Conservation (phyloP, 1,140 invertebrate species). For the Micrasema longulum region DNA sequence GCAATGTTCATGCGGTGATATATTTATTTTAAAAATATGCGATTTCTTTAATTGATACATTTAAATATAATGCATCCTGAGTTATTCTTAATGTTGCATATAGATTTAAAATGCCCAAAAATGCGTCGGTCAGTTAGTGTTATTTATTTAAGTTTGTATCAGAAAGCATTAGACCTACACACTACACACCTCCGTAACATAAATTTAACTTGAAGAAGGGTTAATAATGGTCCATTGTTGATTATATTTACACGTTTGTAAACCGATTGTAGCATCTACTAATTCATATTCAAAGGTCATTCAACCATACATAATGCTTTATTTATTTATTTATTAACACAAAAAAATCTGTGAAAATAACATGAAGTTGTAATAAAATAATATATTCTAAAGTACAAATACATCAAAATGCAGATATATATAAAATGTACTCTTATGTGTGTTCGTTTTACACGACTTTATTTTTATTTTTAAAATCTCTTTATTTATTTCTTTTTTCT, state of each 20-base stretch:
- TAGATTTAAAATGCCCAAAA: too few species aligned
- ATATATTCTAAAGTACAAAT: too few species aligned
- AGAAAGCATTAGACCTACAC: slow-evolving; percentile 13
- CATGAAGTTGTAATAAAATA: too few species aligned
- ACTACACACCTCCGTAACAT: slow-evolving; percentile 32
- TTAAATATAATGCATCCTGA: not conserved
- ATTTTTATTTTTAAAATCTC: too few species aligned
- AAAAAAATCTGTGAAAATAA: too few species aligned
- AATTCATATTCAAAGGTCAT: slow-evolving; percentile 23
- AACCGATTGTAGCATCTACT: slow-evolving; percentile 35
- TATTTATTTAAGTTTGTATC: slow-evolving; percentile 37
- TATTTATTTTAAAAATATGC: too few species aligned
- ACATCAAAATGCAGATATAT: too few species aligned
- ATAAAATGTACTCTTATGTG: too few species aligned
- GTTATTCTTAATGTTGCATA: not conserved
- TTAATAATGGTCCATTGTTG: slow-evolving; percentile 40
- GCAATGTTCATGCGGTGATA: too few species aligned
- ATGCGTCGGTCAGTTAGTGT: not conserved
- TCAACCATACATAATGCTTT: not conserved
- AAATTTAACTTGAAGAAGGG: slow-evolving; percentile 17
- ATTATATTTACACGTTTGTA: slow-evolving; percentile 41
- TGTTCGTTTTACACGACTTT: too few species aligned
- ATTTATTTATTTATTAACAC: too few species aligned
- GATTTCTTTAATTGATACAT: not conserved
- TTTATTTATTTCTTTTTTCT: too few species aligned